Evolutionary conservation across 2,888 invertebrate species (phyloP), one percentile per base, ranked within the genome.

Genomic region (Watsonalla binaria): DNA sequence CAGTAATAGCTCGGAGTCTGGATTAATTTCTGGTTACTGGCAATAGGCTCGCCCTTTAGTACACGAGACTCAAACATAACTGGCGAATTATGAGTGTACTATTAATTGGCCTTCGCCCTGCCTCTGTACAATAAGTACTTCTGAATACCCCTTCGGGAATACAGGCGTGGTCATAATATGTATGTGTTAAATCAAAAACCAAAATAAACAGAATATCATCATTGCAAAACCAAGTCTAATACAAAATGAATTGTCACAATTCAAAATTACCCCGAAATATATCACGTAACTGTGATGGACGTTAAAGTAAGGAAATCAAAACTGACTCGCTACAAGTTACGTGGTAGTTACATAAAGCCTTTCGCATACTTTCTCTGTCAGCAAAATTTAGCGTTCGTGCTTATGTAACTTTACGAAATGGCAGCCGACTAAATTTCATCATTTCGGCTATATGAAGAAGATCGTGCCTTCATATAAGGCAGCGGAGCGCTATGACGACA

Each of bases 281-380:
- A 75, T 84, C 76, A 88, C 88, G 86, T 85, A 90, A 90, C 78
- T 62, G 65, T 78, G 84, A 84, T 84, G 82, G 73, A 81, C 82
- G 82, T 84, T 84, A 87, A 88, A 86, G 86, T 76, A 83, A 90
- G 88, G 89, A 90, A 89, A 90, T 89, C 89, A 89, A 90, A 89
- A 88, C 86, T 76, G 77, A 86, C 82, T 78, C 81, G 82, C 79
- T 83, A 77, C 81, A 80, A 60, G 49, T 89, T 89, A 90, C 90
- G 90, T 90, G 68, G 76, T 61, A 66, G 61, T 90, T 90, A 87
- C 85, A 84, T 90, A 90, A 90, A 82, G 76, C 87, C 90, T 90
- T 90, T 90, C 90, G 90, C 82, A 82, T 84, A 88, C 90, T 90
- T 90, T 90, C 90, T 89, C 90, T 87, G 89, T 83, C 88, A 85